A percentile compares a stretch with the other conserved stretches of the same genome.
These are phyloP conservation scores for Dendronephthya gigantea DNA, from an alignment of 64 coral and sea anemone species.

Conservation along the genomic window DNA sequence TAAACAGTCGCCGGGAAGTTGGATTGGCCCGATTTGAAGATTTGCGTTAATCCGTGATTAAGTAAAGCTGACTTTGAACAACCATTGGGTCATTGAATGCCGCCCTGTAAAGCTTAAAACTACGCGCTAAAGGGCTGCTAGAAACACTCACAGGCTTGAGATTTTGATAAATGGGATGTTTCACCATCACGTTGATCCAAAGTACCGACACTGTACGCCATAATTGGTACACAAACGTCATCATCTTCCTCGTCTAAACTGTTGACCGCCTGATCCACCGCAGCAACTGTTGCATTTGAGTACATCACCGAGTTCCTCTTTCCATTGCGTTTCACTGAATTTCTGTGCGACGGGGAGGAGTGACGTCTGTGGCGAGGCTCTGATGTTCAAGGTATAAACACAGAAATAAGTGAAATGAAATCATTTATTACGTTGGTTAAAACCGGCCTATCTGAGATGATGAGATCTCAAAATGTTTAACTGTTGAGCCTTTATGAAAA, in stretches of 20 bases:
- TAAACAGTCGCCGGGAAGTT: too few species aligned
- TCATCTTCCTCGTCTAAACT: too few species aligned
- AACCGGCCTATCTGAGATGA: too few species aligned
- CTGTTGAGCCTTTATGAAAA: too few species aligned
- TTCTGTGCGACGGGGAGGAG: background rate
- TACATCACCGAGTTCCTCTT: background rate
- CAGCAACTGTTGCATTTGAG: background rate
- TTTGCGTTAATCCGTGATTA: too few species aligned
- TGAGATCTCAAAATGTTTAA: too few species aligned
- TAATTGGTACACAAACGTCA: background rate
- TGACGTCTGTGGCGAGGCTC: background rate
- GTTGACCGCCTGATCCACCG: background rate
- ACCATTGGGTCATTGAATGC: too few species aligned
- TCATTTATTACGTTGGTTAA: background rate
- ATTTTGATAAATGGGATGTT: background rate
- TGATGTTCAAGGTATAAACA: background rate
- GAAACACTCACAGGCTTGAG: background rate
- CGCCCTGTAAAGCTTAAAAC: too few species aligned
- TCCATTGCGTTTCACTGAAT: background rate
- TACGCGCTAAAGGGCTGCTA: too few species aligned
- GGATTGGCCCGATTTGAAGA: too few species aligned
- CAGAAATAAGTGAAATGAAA: background rate
- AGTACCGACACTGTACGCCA: background rate
- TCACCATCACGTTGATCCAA: background rate
- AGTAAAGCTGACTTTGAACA: too few species aligned